Evolutionary conservation across 53 echinoderm and acorn worm genomes (phyloP).

Genomic region (Arbacia lixula): DNA sequence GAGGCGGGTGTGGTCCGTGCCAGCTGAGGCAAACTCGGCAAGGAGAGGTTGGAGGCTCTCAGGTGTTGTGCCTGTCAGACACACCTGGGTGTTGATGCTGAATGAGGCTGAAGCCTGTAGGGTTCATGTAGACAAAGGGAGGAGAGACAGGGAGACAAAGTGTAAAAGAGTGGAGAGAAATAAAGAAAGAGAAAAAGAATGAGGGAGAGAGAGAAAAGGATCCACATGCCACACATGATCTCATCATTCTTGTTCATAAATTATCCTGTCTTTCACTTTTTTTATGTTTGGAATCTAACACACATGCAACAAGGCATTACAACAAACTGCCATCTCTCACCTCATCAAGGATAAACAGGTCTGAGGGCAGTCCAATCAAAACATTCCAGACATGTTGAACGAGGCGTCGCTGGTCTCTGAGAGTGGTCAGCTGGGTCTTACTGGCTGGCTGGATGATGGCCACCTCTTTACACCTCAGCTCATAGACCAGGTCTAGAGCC

Average conservation of each 20-base stretch:
- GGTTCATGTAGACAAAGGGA: too few species aligned
- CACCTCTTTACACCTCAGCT: slow-evolving; percentile 73
- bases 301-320: too few species aligned
- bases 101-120: slow-evolving; percentile 66
- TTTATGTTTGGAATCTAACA: too few species aligned
- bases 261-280: too few species aligned
- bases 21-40: slow-evolving; percentile 68
- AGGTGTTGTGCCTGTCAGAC: slow-evolving; percentile 78
- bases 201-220: too few species aligned
- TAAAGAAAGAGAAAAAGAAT: too few species aligned
- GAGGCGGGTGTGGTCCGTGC: slow-evolving; percentile 80
- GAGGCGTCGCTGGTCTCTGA: slow-evolving; percentile 62
- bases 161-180: too few species aligned
- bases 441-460: slow-evolving; percentile 60
- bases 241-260: too few species aligned
- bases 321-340: too few species aligned
- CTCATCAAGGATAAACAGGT: slow-evolving; percentile 64
- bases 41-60: slow-evolving; percentile 75
- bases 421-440: slow-evolving; percentile 5
- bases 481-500: slow-evolving; percentile 74
- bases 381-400: slow-evolving; percentile 68
- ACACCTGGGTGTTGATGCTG: slow-evolving; percentile 62
- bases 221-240: too few species aligned
- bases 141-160: too few species aligned
- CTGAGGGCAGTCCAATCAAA: slow-evolving; percentile 77